Percentiles rank a stretch among this genome's conserved stretches.
Evolutionary conservation across 2,888 invertebrate genomes (phyloP).

Genomic region (Beris chalybata): DNA sequence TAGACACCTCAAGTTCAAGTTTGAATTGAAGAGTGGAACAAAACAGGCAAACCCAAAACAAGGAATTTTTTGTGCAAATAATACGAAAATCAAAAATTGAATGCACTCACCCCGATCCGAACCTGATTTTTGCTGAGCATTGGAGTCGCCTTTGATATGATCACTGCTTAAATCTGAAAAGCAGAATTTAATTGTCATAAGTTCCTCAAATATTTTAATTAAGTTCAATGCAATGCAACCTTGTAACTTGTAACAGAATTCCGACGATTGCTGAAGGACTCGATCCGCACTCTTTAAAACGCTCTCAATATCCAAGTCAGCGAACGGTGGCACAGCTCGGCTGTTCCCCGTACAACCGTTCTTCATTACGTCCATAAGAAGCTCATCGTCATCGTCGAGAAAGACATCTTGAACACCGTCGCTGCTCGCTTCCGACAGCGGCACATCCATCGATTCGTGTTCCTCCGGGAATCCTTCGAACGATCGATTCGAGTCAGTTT

Average conservation of each 20-base stretch:
- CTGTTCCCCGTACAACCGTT: not conserved
- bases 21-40: too few relatives aligned
- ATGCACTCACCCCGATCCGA: too few relatives aligned
- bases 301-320: not conserved
- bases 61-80: too few relatives aligned
- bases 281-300: constrained; percentile 3
- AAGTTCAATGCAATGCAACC: too few relatives aligned
- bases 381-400: constrained; percentile 20
- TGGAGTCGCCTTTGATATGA: too few relatives aligned
- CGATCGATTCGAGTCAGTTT: not conserved
- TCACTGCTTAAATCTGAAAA: too few relatives aligned
- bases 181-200: too few relatives aligned
- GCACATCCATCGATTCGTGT: not conserved
- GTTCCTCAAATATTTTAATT: too few relatives aligned
- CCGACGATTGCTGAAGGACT: not conserved
- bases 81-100: too few relatives aligned
- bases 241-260: not conserved
- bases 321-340: not conserved
- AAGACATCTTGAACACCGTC: not conserved
- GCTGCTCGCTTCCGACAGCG: not conserved
- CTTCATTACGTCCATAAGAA: not conserved
- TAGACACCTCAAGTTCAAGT: too few relatives aligned
- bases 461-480: constrained; percentile 29
- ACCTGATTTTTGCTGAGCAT: too few relatives aligned
- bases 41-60: too few relatives aligned